A percentile compares a stretch with the other conserved stretches of the same genome.
Conservation (phyloP, 2,113 vertebrate species). For the Vulpes lagopus region DNA sequence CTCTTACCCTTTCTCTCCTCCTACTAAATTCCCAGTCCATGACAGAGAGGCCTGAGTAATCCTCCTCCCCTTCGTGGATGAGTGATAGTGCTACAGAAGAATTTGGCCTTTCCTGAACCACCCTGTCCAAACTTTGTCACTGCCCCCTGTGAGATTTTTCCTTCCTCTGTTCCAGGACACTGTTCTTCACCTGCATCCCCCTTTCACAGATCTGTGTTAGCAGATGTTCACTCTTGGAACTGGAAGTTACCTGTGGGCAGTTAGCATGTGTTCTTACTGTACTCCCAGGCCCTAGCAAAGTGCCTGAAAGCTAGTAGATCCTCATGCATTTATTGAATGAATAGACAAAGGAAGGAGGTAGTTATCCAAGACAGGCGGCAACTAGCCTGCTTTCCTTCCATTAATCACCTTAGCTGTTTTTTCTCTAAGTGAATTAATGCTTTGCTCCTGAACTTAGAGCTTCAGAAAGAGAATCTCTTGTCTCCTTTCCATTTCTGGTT, state of each 20-base stretch:
- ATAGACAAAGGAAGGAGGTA: neutral
- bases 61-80: slow-evolving; percentile 38
- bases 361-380: neutral
- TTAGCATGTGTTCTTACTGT: neutral
- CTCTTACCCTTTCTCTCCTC: slow-evolving; percentile 62
- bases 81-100: neutral
- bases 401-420: neutral
- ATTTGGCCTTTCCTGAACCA: neutral
- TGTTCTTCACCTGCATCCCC: neutral
- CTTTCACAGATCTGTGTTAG: neutral
- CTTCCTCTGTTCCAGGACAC: too few relatives aligned
- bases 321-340: neutral
- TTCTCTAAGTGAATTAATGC: neutral
- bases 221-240: neutral
- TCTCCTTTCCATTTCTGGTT: neutral
- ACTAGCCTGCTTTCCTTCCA: neutral
- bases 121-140: neutral
- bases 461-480: neutral
- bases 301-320: neutral
- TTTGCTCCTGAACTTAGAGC: neutral
- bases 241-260: neutral
- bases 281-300: neutral
- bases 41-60: slow-evolving; percentile 69
- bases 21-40: slow-evolving; percentile 61
- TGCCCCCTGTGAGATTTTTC: neutral